A percentile compares a stretch with the other conserved stretches of the same genome.
phyloP scores from a whole-genome alignment of 1,140 invertebrate species.

The Phenacoccus solenopsis region DNA sequence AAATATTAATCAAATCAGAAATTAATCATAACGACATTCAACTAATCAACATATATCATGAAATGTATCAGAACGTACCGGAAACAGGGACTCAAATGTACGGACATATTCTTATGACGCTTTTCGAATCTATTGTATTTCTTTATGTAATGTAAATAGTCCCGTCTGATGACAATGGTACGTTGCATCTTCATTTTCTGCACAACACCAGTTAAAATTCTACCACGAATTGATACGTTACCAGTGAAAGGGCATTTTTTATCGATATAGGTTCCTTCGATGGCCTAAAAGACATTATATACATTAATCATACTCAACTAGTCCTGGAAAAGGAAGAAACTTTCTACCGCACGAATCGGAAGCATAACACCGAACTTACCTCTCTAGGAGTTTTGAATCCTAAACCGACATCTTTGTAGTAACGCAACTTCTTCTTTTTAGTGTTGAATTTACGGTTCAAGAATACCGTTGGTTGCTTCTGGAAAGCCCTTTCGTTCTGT shows the following conservation, averaged over 20 bases:
- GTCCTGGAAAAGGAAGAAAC: neutral
- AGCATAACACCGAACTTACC: conserved; percentile 38
- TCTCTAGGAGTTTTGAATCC: conserved; percentile 98
- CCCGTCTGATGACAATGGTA: conserved; percentile 93
- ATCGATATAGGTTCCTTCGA: conserved; percentile 97
- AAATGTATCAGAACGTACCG: conserved; percentile 48
- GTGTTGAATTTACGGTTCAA: conserved; percentile 77
- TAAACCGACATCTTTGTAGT: conserved; percentile 85
- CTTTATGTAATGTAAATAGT: conserved; percentile 94
- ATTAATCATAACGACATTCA: conserved; percentile 20
- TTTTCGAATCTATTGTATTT: conserved; percentile 99
- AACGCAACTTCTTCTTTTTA: conserved; percentile 62
- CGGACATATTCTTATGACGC: conserved; percentile 96
- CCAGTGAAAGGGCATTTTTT: conserved; percentile 99
- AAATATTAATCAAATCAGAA: conserved; percentile 21
- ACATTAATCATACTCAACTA: neutral
- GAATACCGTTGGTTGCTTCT: conserved; percentile 94
- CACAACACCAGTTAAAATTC: conserved; percentile 90
- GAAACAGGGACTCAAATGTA: conserved; percentile 96
- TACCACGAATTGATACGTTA: conserved; percentile 92
- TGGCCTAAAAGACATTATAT: conserved; percentile 51
- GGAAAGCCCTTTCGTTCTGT: conserved; percentile 79
- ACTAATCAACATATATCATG: neutral
- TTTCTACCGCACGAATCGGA: too few relatives aligned
- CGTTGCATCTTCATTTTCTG: conserved; percentile 98